Conservation (phyloP, 2,113 vertebrate species). For the Actenoides hombroni region DNA sequence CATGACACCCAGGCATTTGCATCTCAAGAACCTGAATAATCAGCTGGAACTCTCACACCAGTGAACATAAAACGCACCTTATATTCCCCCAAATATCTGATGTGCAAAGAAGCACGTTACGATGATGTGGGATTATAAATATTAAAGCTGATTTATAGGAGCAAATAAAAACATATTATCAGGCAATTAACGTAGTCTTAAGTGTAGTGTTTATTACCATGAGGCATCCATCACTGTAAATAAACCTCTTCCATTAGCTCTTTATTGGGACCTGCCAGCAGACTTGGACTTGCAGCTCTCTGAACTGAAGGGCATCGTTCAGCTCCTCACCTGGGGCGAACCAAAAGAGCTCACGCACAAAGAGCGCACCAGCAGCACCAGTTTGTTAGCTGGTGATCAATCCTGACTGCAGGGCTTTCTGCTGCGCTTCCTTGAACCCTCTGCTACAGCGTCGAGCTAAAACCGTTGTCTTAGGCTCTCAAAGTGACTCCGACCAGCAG, state of each 20-base stretch:
- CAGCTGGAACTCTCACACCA: not conserved
- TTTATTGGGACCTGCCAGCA: not conserved
- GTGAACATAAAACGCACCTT: not conserved
- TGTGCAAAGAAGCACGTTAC: not conserved
- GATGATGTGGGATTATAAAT: not conserved
- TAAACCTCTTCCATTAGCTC: not conserved
- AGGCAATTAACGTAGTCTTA: not conserved
- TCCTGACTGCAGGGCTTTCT: not conserved
- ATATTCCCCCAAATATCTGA: not conserved
- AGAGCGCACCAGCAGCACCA: fast-evolving
- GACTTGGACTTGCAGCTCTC: not conserved
- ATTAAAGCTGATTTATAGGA: not conserved
- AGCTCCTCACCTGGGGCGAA: not conserved
- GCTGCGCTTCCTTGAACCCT: not conserved
- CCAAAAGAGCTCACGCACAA: not conserved
- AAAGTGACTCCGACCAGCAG: slow-evolving; percentile 55
- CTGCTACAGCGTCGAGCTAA: not conserved
- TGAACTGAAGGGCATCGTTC: not conserved
- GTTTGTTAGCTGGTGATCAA: not conserved
- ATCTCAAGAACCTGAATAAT: slow-evolving; percentile 27
- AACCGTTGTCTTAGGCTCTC: slow-evolving; percentile 22
- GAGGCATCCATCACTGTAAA: not conserved
- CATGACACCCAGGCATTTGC: slow-evolving; percentile 53
- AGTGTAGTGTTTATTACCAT: not conserved
- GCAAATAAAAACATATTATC: not conserved